Evolutionary conservation across 1,140 invertebrate genomes (phyloP).

Genomic region (Drosophila neocordata): DNA sequence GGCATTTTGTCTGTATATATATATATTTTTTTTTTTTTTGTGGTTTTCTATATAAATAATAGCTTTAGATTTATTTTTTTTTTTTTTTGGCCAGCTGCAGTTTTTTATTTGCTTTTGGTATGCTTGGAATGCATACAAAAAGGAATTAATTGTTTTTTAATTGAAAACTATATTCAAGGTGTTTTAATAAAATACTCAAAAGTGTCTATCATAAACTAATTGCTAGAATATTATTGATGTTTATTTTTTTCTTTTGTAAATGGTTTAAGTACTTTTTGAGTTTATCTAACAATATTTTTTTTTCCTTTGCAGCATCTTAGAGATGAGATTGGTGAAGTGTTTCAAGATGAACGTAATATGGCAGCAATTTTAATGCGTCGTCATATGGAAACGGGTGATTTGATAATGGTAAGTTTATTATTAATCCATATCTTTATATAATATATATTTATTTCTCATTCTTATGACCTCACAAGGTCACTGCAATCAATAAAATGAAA

Average conservation of each 20-base stretch:
- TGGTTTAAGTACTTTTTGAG: too few species aligned
- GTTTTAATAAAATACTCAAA: not conserved
- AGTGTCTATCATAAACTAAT: not conserved
- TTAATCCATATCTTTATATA: not conserved
- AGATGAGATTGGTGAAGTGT: conserved; percentile 91
- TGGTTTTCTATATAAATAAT: conserved; percentile 51
- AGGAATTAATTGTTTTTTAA: conserved; percentile 54
- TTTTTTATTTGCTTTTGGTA: conserved; percentile 30
- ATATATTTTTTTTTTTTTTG: not conserved
- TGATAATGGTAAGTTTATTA: conserved; percentile 89
- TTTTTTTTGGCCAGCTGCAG: conserved; percentile 43
- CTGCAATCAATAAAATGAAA: conserved; percentile 34
- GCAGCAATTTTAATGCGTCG: conserved; percentile 92
- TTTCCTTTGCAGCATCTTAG: conserved; percentile 84
- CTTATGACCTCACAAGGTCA: conserved; percentile 48
- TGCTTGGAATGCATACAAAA: conserved; percentile 49
- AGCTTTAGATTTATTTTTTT: conserved; percentile 54
- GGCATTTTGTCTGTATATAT: conserved; percentile 3
- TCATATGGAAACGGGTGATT: conserved; percentile 89
- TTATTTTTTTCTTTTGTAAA: too few species aligned
- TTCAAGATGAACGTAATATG: conserved; percentile 92
- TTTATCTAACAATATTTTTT: not conserved
- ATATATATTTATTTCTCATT: conserved; percentile 1
- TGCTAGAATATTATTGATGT: not conserved
- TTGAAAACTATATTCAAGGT: conserved; percentile 35